Conservation (phyloP, 2,797 vertebrate species). For the Choloepus didactylus region DNA sequence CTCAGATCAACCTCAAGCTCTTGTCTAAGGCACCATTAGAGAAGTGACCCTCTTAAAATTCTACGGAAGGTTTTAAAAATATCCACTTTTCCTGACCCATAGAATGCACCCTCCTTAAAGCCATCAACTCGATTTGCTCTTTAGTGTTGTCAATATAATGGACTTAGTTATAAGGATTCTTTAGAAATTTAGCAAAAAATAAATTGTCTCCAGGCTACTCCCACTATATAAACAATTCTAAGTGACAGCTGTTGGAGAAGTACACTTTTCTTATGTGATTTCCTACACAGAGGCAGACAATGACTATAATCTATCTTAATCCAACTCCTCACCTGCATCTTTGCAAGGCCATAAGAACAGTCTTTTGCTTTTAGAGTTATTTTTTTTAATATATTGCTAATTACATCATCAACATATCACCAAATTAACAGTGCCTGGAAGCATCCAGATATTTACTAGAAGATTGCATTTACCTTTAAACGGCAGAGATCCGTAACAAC, state of each 20-base stretch:
- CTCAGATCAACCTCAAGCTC: neutral
- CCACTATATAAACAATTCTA: no score
- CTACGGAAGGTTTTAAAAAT: neutral
- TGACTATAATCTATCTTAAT: no score
- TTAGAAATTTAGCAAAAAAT: no score
- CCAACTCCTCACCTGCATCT: no score
- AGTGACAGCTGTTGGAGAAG: no score
- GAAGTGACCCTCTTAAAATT: neutral
- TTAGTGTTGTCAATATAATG: no score
- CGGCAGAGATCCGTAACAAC: neutral
- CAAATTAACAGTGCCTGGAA: neutral
- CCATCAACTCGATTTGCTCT: rapidly evolving
- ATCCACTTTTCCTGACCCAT: neutral
- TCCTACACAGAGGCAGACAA: no score
- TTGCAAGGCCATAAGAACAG: no score
- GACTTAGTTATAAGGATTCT: no score
- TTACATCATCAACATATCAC: neutral
- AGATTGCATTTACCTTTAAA: slow-evolving; percentile 24
- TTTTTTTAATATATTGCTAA: neutral
- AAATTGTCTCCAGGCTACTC: no score
- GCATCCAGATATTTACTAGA: neutral
- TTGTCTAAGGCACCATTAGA: neutral
- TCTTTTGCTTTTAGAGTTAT: no score
- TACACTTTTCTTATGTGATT: no score
- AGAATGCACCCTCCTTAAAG: rapidly evolving